phyloP scores from a whole-genome alignment of 1,140 invertebrate species.

The Brevipalpus yothersi region DNA sequence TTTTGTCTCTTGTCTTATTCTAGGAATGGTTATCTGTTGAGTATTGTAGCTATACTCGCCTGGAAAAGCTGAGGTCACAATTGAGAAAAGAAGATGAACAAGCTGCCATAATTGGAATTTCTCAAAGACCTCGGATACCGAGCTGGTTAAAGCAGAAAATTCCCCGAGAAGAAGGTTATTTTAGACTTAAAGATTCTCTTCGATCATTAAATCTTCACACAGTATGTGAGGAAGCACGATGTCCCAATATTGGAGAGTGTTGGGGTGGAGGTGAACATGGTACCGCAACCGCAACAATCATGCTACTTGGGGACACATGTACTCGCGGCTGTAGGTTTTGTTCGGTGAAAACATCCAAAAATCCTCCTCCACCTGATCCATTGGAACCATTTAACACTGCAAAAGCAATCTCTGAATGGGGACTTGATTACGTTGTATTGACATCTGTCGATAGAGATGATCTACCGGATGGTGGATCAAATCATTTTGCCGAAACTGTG shows the following conservation, averaged over 20 bases:
- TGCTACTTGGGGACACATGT: constrained; percentile 72
- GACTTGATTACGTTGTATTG: constrained; percentile 85
- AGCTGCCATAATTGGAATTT: neutral
- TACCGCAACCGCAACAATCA: constrained; percentile 33
- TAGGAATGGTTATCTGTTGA: too few species aligned
- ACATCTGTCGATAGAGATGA: constrained; percentile 97
- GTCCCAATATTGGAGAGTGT: constrained; percentile 97
- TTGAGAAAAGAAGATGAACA: neutral
- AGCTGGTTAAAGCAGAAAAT: constrained; percentile 93
- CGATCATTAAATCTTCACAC: constrained; percentile 73
- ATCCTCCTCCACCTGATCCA: constrained; percentile 69
- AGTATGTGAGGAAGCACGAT: constrained; percentile 94
- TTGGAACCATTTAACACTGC: constrained; percentile 83
- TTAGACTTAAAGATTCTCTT: constrained; percentile 59
- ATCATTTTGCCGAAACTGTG: constrained; percentile 76
- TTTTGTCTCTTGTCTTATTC: too few species aligned
- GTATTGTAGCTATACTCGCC: neutral
- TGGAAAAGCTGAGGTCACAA: neutral
- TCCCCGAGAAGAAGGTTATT: constrained; percentile 44
- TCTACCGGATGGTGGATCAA: constrained; percentile 65
- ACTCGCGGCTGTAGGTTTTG: constrained; percentile 77
- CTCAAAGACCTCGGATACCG: constrained; percentile 37
- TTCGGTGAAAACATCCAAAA: constrained; percentile 83
- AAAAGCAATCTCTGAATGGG: constrained; percentile 71
- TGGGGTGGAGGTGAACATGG: constrained; percentile 51